These are phyloP conservation scores for Oryctolagus cuniculus DNA, from an alignment of 2,113 vertebrate species.

Conservation along the genomic window DNA sequence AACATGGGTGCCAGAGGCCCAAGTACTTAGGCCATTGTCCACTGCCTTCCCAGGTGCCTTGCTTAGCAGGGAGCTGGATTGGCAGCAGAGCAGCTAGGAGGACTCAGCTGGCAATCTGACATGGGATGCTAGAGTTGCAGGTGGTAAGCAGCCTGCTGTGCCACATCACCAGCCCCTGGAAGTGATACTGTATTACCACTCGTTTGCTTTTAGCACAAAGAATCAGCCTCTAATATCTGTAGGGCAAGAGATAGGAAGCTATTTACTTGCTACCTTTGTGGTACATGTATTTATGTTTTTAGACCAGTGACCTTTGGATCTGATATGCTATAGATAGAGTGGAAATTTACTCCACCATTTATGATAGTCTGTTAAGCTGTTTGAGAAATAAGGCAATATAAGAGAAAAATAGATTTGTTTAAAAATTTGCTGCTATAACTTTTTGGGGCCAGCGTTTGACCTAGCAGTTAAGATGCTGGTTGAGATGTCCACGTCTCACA, in stretches of 20 bases:
- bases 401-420: conserved; percentile 3
- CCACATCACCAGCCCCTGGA: not conserved
- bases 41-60: too few relatives aligned
- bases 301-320: conserved; percentile 1
- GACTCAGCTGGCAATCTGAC: too few relatives aligned
- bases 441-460: too few relatives aligned
- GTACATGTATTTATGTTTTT: not conserved
- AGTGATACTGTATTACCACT: not conserved
- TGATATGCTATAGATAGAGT: not conserved
- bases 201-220: not conserved
- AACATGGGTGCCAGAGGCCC: too few relatives aligned
- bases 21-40: too few relatives aligned
- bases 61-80: too few relatives aligned
- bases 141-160: too few relatives aligned
- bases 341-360: not conserved
- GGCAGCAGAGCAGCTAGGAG: too few relatives aligned
- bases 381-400: conserved; percentile 49
- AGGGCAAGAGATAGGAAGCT: not conserved
- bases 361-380: conserved; percentile 5
- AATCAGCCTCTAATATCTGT: not conserved
- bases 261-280: not conserved
- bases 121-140: too few relatives aligned
- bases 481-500: too few relatives aligned
- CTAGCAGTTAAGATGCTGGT: too few relatives aligned
- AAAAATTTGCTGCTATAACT: not conserved